A percentile compares a stretch with the other conserved stretches of the same genome.
Conservation (phyloP, 2,113 vertebrate genomes). For the Etheostoma cragini region DNA sequence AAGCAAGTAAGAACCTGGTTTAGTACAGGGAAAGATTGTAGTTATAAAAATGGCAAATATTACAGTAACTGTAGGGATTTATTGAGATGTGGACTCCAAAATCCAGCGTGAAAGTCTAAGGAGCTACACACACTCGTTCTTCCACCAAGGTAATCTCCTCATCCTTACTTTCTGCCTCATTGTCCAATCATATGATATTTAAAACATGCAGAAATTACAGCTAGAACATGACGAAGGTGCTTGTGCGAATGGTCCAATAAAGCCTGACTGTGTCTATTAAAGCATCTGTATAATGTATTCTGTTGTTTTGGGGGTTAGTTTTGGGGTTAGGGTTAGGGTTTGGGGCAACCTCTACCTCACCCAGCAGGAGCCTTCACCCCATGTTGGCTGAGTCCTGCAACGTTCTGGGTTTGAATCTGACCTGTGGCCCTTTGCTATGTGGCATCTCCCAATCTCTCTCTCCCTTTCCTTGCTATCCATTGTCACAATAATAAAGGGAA, state of each 20-base stretch:
- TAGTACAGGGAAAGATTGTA: no score
- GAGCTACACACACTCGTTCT: not conserved
- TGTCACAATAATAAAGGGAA: no score
- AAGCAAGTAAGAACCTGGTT: not conserved
- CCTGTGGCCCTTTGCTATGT: no score
- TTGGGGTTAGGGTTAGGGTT: not conserved
- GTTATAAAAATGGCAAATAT: not conserved
- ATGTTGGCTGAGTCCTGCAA: no score
- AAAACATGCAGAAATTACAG: no score
- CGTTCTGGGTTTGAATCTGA: no score
- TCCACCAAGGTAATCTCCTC: not conserved
- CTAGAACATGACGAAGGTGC: no score
- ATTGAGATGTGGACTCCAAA: not conserved
- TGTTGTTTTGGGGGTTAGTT: not conserved
- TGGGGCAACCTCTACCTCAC: no score
- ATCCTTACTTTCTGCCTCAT: not conserved
- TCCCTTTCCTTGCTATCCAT: no score
- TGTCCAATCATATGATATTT: no score
- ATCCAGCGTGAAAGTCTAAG: not conserved
- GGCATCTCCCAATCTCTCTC: no score
- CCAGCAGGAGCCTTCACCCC: no score
- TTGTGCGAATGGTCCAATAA: not conserved
- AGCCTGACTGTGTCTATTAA: not conserved
- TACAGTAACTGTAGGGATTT: not conserved
- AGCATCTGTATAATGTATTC: not conserved